Evolutionary conservation across 2,797 vertebrate species (phyloP).

Genomic region (Sebastes glaucus): DNA sequence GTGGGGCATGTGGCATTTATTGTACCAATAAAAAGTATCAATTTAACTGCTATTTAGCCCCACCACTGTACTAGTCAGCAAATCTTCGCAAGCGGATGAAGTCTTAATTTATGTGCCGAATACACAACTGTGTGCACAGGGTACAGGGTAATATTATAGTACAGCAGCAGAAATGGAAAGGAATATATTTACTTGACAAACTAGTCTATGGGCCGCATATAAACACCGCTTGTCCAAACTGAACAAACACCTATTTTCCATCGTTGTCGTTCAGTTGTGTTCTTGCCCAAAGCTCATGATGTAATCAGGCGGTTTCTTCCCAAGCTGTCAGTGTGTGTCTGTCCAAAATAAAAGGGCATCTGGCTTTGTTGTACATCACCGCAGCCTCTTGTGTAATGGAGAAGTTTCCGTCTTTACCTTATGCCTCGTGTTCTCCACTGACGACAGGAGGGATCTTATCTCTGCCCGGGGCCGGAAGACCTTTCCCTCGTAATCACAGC

Average conservation of each 20-base stretch:
- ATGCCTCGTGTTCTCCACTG: not conserved
- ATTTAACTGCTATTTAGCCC: slow-evolving; percentile 4
- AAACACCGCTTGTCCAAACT: not conserved
- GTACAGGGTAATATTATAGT: not conserved
- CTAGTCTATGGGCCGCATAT: not conserved
- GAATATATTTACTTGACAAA: not conserved
- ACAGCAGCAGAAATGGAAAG: not conserved
- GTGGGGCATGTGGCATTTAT: slow-evolving; percentile 19
- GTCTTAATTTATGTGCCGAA: not conserved
- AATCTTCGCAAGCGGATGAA: not conserved
- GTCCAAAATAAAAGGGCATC: slow-evolving; percentile 56
- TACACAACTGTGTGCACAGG: not conserved
- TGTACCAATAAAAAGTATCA: slow-evolving; percentile 1
- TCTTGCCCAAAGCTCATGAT: not conserved
- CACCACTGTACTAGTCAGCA: slow-evolving; percentile 1
- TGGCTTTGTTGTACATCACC: slow-evolving; percentile 41
- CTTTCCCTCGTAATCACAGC: slow-evolving; percentile 11
- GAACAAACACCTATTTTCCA: not conserved
- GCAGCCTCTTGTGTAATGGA: slow-evolving; percentile 22
- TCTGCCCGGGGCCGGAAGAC: not conserved
- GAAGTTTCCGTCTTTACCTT: slow-evolving; percentile 30
- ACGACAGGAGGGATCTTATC: slow-evolving; percentile 57
- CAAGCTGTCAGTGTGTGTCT: slow-evolving; percentile 12
- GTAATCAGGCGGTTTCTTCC: slow-evolving; percentile 18
- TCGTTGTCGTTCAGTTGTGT: not conserved